A percentile compares a stretch with the other conserved stretches of the same genome.
phyloP scores from a whole-genome alignment of 2,888 invertebrate species.

The Clusia tigrina region DNA sequence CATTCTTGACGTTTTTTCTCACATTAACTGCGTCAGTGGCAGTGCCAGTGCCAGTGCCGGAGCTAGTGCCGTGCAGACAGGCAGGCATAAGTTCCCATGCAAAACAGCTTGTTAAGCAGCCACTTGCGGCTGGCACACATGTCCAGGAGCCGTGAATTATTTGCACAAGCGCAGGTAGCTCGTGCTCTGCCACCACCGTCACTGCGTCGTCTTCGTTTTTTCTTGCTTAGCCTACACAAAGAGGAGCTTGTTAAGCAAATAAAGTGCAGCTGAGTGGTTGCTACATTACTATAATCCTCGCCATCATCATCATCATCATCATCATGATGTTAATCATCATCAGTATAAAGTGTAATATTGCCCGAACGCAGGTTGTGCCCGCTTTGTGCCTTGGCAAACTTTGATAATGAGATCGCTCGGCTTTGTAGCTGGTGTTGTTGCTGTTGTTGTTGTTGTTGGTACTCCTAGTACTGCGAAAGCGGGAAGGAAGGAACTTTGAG shows the following conservation, averaged over 20 bases:
- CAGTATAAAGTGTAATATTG: not conserved
- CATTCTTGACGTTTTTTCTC: conserved; percentile 61
- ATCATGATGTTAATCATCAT: not conserved
- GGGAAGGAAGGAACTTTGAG: not conserved
- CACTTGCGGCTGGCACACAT: conserved; percentile 48
- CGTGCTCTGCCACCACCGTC: not conserved
- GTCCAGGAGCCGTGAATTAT: not conserved
- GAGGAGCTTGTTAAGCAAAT: conserved; percentile 9
- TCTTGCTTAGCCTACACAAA: not conserved
- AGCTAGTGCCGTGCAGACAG: too few relatives aligned
- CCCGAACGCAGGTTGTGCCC: not conserved
- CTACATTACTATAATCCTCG: not conserved
- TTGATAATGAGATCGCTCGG: conserved; percentile 5
- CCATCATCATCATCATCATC: too few relatives aligned
- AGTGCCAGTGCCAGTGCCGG: too few relatives aligned
- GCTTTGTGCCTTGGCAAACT: too few relatives aligned
- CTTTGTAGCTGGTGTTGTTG: not conserved
- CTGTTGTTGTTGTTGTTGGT: not conserved
- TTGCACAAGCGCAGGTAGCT: not conserved
- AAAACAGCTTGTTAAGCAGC: conserved; percentile 60
- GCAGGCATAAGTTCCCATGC: conserved; percentile 45
- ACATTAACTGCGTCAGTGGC: conserved; percentile 47
- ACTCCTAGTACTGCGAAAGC: not conserved
- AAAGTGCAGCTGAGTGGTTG: not conserved
- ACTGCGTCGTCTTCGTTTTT: not conserved